Evolutionary conservation across 2,797 vertebrate species (phyloP), one percentile per base, ranked within the genome.

Genomic region (Tamandua tetradactyla): DNA sequence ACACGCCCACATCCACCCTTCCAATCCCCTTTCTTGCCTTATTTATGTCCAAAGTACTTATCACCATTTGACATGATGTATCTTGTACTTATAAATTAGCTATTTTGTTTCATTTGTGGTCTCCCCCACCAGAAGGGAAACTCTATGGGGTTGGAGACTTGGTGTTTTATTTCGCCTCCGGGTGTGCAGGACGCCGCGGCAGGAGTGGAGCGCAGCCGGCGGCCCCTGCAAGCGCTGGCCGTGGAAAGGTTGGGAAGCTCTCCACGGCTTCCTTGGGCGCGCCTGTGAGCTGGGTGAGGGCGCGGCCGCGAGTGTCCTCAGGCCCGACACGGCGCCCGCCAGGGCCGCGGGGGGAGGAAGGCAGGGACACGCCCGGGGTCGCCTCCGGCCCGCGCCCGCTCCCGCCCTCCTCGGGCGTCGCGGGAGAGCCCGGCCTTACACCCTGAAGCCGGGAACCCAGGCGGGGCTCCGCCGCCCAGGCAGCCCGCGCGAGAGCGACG

Each of bases 21-120:
- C 52, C 25, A 72, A 23, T 18, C 25, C 35, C 12, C 52, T 62
- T 85, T 57, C 22, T 75, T 61, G 27, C 59, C 52, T 93, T 68
- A 11, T 78, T 78, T 83, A 71, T 83, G 89, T 74, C 64, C 52
- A 72, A 90, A 83, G 61, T n/a, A 86, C 15, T 32, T 32, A 72
- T 61, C 40, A 64, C 25, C 44, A 92, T 55, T 42, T 42, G 42
- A 47, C n/a, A 59, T 15, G 89, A 32, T 40, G 40, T 68, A 86
- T 72, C 59, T 87, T 49, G n/a, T 78, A 82, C 44, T 49, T 81
- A 55, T 82, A 44, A 78, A 78, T 87, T 76, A 66, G 22, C 76
- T 61, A 40, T 76, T 93, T 83, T 91, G 78, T 68, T 66, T 83
- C 87, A 83, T 68, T 66, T 83, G 40, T 11, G 82, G 61, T 69